These are phyloP conservation scores for Campoplex capitator DNA, from an alignment of 2,888 invertebrate species.

Conservation along the genomic window DNA sequence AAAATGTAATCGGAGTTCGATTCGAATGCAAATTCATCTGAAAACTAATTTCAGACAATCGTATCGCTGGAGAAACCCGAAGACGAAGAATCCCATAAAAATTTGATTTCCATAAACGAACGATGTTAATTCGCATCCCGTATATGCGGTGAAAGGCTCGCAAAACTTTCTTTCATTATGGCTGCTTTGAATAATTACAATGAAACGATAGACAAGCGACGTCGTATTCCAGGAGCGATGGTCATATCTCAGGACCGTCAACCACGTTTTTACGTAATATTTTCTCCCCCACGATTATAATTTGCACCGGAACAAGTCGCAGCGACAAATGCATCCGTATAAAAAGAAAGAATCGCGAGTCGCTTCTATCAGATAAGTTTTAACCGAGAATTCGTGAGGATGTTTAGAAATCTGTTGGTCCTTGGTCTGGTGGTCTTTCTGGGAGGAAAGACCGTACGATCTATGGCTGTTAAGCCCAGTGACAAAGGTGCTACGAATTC, in stretches of 20 bases:
- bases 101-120: neutral
- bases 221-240: constrained; percentile 29
- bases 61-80: neutral
- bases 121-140: constrained; percentile 4
- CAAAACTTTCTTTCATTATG: constrained; percentile 68
- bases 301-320: constrained; percentile 5
- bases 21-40: neutral
- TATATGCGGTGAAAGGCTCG: constrained; percentile 59
- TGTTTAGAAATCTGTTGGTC: constrained; percentile 66
- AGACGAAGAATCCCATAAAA: neutral
- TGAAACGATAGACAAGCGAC: constrained; percentile 58
- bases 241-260: constrained; percentile 37
- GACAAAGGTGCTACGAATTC: constrained; percentile 13
- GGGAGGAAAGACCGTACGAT: constrained; percentile 39
- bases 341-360: constrained; percentile 71
- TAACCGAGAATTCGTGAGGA: constrained; percentile 68
- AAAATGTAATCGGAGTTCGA: neutral
- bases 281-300: constrained; percentile 52
- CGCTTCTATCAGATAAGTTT: constrained; percentile 68
- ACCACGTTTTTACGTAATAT: constrained; percentile 66
- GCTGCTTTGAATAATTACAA: constrained; percentile 56
- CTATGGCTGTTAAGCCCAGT: constrained; percentile 8
- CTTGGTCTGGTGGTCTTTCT: constrained; percentile 69
- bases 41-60: neutral
- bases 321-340: constrained; percentile 60